phyloP scores from a whole-genome alignment of 35 echinoderm and acorn worm genomes.

The Apostichopus japonicus region DNA sequence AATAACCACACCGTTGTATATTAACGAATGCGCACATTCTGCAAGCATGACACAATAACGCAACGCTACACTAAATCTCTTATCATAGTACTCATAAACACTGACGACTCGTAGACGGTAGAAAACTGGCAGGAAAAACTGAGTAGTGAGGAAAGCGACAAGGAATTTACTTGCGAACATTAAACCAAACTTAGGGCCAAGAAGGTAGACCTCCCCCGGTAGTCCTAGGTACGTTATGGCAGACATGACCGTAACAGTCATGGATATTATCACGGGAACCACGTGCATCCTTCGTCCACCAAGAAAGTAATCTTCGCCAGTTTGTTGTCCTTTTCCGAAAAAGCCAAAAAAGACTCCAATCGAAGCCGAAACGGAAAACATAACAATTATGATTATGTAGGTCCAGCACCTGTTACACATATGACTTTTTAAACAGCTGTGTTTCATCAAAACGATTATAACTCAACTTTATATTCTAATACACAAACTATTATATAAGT shows the following conservation, averaged over 20 bases:
- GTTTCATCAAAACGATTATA: too few relatives aligned
- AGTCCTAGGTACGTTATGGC: slow-evolving; percentile 49
- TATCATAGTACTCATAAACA: slow-evolving; percentile 58
- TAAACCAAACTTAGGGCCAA: slow-evolving; percentile 49
- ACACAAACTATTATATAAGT: too few relatives aligned
- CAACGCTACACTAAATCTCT: slow-evolving; percentile 5
- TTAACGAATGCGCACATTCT: slow-evolving; percentile 16
- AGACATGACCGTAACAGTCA: slow-evolving; percentile 56
- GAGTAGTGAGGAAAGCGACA: neutral
- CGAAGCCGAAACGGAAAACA: slow-evolving; percentile 22
- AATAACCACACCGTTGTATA: slow-evolving; percentile 52
- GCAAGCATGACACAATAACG: slow-evolving; percentile 31
- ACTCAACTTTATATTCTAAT: too few relatives aligned
- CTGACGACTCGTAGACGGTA: slow-evolving; percentile 32
- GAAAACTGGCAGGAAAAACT: slow-evolving; percentile 59
- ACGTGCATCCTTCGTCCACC: slow-evolving; percentile 51
- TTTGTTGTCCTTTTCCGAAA: slow-evolving; percentile 20
- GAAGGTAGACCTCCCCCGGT: slow-evolving; percentile 55
- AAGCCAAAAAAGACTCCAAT: slow-evolving; percentile 51
- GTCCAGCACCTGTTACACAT: too few relatives aligned
- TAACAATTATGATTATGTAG: slow-evolving; percentile 24
- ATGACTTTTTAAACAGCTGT: too few relatives aligned
- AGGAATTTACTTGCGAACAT: slow-evolving; percentile 51
- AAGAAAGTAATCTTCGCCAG: slow-evolving; percentile 51
- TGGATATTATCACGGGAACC: slow-evolving; percentile 49